A percentile compares a stretch with the other conserved stretches of the same genome.
Evolutionary conservation across 2,888 invertebrate genomes (phyloP).

Genomic region (Agrypnus murinus): DNA sequence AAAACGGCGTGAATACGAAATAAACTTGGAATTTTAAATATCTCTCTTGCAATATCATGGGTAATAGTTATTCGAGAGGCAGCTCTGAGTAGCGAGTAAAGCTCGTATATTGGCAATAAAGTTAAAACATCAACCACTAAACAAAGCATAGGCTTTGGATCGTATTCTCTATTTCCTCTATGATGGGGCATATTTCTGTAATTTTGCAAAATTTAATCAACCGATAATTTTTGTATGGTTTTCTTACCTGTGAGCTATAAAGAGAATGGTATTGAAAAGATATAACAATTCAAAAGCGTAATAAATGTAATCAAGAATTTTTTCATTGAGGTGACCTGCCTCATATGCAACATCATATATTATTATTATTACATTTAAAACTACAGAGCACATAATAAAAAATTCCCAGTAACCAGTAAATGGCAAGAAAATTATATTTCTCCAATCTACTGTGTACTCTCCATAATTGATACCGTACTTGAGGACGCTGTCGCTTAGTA

Average conservation of each 20-base stretch:
- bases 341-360: conserved; percentile 42
- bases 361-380: conserved; percentile 41
- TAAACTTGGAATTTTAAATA: conserved; percentile 19
- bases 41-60: conserved; percentile 34
- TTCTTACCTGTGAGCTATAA: conserved; percentile 47
- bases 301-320: conserved; percentile 12
- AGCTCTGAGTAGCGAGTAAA: conserved; percentile 41
- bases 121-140: conserved; percentile 46
- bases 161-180: conserved; percentile 39
- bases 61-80: conserved; percentile 35
- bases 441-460: conserved; percentile 45
- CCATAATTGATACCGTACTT: background rate
- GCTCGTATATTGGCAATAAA: conserved; percentile 51
- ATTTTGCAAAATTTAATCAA: background rate
- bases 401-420: conserved; percentile 47
- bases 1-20: conserved; percentile 39
- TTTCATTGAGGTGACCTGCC: background rate
- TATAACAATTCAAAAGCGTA: conserved; percentile 39
- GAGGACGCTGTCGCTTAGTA: background rate
- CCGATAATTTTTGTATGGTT: background rate
- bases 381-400: conserved; percentile 32
- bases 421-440: conserved; percentile 52
- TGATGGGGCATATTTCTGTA: conserved; percentile 38
- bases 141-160: conserved; percentile 34
- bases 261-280: conserved; percentile 41